These are phyloP conservation scores for Antedon mediterranea DNA, from an alignment of 53 echinoderm and acorn worm species.

Conservation along the genomic window DNA sequence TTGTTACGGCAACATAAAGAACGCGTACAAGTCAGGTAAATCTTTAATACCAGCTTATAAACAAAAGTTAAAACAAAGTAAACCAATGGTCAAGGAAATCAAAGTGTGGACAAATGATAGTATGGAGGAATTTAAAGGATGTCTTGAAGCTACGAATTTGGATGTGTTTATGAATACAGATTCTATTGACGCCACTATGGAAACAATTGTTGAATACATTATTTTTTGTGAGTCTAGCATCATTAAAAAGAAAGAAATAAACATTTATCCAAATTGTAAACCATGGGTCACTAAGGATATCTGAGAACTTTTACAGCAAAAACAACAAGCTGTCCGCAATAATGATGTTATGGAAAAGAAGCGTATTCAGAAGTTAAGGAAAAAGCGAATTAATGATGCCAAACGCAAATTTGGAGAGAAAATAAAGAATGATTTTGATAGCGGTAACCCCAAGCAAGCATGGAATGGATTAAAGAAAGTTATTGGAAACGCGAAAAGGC, in stretches of 20 bases:
- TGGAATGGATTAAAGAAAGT: background rate
- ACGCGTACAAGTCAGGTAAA: no score
- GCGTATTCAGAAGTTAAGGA: background rate
- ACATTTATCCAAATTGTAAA: slow-evolving; percentile 19
- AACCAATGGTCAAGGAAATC: slow-evolving; percentile 4
- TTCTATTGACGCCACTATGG: background rate
- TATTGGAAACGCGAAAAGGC: background rate
- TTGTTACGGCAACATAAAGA: no score
- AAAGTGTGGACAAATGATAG: background rate
- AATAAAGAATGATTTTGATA: background rate
- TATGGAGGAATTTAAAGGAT: background rate
- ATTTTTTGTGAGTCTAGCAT: slow-evolving; percentile 16
- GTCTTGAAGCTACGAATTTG: slow-evolving; percentile 15
- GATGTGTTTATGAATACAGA: background rate
- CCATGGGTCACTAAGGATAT: slow-evolving; percentile 14
- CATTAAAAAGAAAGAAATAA: slow-evolving; percentile 1
- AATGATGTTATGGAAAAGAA: no score
- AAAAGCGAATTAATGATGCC: background rate
- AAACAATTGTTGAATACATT: slow-evolving; percentile 7
- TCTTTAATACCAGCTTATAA: no score
- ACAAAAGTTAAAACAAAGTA: slow-evolving; percentile 10
- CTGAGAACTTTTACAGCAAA: background rate
- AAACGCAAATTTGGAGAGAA: background rate
- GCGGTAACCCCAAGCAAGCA: background rate
- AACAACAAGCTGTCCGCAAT: no score